Conservation (phyloP, 2,797 vertebrate species). For the Nyctibius grandis region DNA sequence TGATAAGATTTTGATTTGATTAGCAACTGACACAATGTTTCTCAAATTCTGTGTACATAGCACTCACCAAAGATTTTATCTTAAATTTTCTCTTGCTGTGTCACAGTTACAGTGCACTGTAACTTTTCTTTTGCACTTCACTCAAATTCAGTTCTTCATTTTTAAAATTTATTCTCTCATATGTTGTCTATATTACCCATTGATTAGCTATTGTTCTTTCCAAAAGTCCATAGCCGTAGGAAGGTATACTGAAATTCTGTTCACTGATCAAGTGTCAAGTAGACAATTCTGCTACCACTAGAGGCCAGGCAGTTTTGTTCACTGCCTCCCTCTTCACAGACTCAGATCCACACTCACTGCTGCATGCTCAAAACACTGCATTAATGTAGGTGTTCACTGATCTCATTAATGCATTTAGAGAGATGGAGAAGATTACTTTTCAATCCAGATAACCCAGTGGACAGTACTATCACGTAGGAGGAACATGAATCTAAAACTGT, state of each 20-base stretch:
- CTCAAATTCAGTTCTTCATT: neutral
- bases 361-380: neutral
- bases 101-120: neutral
- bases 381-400: neutral
- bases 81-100: neutral
- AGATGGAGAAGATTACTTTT: neutral
- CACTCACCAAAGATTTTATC: neutral
- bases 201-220: neutral
- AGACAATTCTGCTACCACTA: neutral
- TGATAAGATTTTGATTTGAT: neutral
- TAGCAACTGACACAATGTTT: neutral
- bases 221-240: neutral
- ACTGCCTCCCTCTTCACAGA: neutral
- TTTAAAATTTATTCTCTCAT: neutral
- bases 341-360: neutral
- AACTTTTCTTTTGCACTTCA: neutral
- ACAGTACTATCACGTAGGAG: neutral
- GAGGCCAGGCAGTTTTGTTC: neutral
- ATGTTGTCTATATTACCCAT: neutral
- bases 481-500: neutral
- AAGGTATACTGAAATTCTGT: neutral
- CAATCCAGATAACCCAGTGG: neutral
- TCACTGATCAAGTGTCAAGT: neutral
- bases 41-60: neutral
- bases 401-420: neutral